Evolutionary conservation across 1,140 invertebrate species (phyloP).

Genomic region (Mesaphorura yosii): DNA sequence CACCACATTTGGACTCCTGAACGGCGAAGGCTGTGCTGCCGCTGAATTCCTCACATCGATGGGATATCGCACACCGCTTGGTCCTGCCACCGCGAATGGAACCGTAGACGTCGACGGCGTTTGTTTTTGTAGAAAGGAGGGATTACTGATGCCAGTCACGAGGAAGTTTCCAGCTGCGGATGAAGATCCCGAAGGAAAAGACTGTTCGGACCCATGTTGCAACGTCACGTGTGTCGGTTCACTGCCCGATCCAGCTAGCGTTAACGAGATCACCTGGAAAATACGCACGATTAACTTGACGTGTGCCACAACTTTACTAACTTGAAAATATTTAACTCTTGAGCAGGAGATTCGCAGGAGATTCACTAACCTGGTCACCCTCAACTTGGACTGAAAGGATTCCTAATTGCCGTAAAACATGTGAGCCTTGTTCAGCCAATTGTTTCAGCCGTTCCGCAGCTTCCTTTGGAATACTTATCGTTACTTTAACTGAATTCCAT

Average conservation of each 20-base stretch:
- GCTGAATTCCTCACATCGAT: background rate
- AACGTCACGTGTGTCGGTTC: slow-evolving; percentile 64
- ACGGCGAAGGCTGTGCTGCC: background rate
- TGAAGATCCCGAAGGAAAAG: too few relatives aligned
- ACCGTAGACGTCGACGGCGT: background rate
- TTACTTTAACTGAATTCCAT: slow-evolving; percentile 94
- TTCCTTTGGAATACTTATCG: slow-evolving; percentile 88
- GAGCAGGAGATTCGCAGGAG: too few relatives aligned
- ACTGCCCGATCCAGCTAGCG: slow-evolving; percentile 60
- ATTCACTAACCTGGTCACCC: slow-evolving; percentile 69
- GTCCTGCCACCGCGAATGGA: too few relatives aligned
- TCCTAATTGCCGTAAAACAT: slow-evolving; percentile 73
- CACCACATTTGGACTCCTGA: slow-evolving; percentile 54
- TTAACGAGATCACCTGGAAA: slow-evolving; percentile 62
- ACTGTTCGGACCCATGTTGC: too few relatives aligned
- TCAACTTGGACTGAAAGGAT: slow-evolving; percentile 92
- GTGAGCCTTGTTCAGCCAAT: slow-evolving; percentile 72
- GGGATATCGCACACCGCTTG: too few relatives aligned
- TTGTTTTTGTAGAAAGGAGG: slow-evolving; percentile 23
- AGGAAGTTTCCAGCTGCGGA: too few relatives aligned
- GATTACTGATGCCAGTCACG: slow-evolving; percentile 20
- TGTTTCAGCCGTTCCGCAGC: slow-evolving; percentile 78
- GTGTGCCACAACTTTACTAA: too few relatives aligned
- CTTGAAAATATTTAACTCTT: too few relatives aligned
- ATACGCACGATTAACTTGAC: background rate